Evolutionary conservation across 2,113 vertebrate genomes (phyloP).

Genomic region (Engraulis encrasicolus): DNA sequence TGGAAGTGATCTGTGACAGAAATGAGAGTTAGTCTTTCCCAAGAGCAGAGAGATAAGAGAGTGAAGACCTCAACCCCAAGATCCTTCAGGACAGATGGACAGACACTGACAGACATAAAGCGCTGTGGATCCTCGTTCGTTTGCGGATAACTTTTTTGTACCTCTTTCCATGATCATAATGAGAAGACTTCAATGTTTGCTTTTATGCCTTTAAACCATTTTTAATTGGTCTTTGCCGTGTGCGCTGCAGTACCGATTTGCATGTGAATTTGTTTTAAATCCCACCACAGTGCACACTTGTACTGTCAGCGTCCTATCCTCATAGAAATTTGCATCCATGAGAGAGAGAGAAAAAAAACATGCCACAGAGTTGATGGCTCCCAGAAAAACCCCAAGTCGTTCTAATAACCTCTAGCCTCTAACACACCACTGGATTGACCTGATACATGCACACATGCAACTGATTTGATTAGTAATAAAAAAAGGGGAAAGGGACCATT

Average conservation of each 20-base stretch:
- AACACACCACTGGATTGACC: slow-evolving; percentile 46
- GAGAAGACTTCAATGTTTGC: background rate
- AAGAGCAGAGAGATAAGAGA: background rate
- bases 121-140: background rate
- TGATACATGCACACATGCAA: slow-evolving; percentile 74
- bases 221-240: background rate
- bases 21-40: slow-evolving; percentile 55
- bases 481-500: slow-evolving; percentile 39
- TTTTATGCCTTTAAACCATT: background rate
- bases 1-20: slow-evolving; percentile 40
- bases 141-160: background rate
- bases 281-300: background rate
- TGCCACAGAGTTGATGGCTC: background rate
- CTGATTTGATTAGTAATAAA: slow-evolving; percentile 67
- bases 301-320: slow-evolving; percentile 9
- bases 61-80: slow-evolving; percentile 41
- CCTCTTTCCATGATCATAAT: background rate
- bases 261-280: background rate
- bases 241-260: background rate
- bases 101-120: slow-evolving; percentile 37
- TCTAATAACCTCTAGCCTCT: background rate
- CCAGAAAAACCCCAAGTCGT: background rate
- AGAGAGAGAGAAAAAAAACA: no score
- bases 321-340: background rate
- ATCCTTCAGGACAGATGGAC: slow-evolving; percentile 24